phyloP scores from a whole-genome alignment of 2,113 vertebrate genomes.

The Opisthocomus hoazin region DNA sequence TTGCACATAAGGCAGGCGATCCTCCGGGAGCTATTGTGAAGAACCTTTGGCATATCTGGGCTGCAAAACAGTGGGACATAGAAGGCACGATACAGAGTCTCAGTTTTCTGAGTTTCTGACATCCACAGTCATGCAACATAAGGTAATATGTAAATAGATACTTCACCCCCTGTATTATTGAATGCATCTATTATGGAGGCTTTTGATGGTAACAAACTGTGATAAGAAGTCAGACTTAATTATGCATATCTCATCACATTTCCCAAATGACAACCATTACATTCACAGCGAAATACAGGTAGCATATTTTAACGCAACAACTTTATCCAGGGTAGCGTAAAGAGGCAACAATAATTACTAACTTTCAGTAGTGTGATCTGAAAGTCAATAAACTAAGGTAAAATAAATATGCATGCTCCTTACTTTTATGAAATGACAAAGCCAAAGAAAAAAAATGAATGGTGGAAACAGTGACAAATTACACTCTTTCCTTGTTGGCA shows the following conservation, averaged over 20 bases:
- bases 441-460: neutral
- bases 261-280: constrained; percentile 62
- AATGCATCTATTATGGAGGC: constrained; percentile 46
- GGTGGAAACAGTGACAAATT: neutral
- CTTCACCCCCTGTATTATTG: constrained; percentile 1
- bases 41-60: neutral
- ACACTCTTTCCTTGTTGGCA: neutral
- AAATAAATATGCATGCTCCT: constrained; percentile 7
- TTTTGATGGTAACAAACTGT: constrained; percentile 61
- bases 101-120: constrained; percentile 18
- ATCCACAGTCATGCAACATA: neutral
- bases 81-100: neutral
- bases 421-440: neutral
- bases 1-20: neutral
- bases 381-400: constrained; percentile 42
- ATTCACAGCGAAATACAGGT: constrained; percentile 38
- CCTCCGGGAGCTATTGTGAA: neutral
- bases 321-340: neutral
- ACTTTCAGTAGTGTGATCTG: constrained; percentile 1
- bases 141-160: constrained; percentile 46
- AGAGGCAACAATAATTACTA: constrained; percentile 45
- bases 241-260: constrained; percentile 62
- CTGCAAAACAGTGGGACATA: neutral
- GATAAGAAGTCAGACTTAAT: constrained; percentile 67
- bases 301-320: constrained; percentile 46